Percentiles rank a stretch among this genome's conserved stretches.
phyloP scores from a whole-genome alignment of 2,113 vertebrate species.

The Spermophilus dauricus region DNA sequence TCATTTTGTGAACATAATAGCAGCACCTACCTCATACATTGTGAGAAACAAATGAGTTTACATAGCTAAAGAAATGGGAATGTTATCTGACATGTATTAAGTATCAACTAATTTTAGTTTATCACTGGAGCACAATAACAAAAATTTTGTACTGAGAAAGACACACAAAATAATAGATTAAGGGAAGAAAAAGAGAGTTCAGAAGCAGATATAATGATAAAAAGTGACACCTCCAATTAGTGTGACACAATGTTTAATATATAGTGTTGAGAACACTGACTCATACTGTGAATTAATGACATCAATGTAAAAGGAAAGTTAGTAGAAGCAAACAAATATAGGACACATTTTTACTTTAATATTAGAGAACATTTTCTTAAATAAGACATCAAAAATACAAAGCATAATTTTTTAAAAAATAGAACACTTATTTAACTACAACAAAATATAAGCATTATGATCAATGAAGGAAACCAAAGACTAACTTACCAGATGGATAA shows the following conservation, averaged over 20 bases:
- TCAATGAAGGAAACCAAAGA: neutral
- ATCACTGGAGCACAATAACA: neutral
- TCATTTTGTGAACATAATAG: neutral
- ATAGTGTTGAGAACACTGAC: neutral
- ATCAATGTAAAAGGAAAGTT: neutral
- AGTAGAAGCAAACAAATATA: neutral
- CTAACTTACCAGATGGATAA: conserved; percentile 9
- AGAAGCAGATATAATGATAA: neutral
- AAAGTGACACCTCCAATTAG: neutral
- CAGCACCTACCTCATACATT: neutral
- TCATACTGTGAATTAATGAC: neutral
- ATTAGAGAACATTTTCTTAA: neutral
- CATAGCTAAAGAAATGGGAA: neutral
- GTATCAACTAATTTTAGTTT: neutral
- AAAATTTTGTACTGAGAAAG: neutral
- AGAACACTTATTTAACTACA: neutral
- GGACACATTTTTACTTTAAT: neutral
- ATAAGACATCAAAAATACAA: neutral
- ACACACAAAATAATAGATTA: neutral
- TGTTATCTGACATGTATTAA: neutral
- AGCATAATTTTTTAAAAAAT: neutral
- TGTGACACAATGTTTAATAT: neutral
- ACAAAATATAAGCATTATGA: neutral
- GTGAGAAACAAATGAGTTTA: conserved; percentile 3
- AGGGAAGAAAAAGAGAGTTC: neutral